Conservation (phyloP, 2,113 vertebrate species). For the Anhinga anhinga region DNA sequence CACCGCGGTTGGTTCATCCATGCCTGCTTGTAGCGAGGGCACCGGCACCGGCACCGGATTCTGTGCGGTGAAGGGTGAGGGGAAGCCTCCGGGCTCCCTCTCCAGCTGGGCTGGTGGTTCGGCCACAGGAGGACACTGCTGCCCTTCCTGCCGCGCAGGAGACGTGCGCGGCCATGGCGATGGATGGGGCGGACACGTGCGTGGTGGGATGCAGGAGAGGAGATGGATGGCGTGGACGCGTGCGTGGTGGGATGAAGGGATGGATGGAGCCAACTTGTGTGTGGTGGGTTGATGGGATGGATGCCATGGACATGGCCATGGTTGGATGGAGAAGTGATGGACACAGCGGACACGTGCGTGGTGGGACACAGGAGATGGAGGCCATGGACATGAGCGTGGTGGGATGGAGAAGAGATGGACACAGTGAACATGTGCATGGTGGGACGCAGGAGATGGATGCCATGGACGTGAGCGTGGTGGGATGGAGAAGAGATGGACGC, state of each 20-base stretch:
- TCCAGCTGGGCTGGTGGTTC: background rate
- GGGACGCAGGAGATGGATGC: background rate
- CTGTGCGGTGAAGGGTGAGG: background rate
- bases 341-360: accelerated
- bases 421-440: background rate
- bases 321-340: background rate
- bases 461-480: too few relatives aligned
- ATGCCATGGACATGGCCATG: accelerated
- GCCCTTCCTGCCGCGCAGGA: background rate
- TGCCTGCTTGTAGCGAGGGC: too few relatives aligned
- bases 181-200: background rate
- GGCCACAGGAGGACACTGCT: background rate
- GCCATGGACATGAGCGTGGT: accelerated
- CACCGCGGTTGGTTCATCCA: background rate
- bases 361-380: background rate
- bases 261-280: background rate
- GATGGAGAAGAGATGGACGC: background rate
- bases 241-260: background rate
- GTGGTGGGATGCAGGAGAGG: background rate
- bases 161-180: background rate
- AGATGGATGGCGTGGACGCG: background rate
- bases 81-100: background rate
- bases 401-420: background rate
- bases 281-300: background rate
- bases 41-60: background rate